Conservation (phyloP, 2,797 vertebrate genomes). For the Siniperca undulata region DNA sequence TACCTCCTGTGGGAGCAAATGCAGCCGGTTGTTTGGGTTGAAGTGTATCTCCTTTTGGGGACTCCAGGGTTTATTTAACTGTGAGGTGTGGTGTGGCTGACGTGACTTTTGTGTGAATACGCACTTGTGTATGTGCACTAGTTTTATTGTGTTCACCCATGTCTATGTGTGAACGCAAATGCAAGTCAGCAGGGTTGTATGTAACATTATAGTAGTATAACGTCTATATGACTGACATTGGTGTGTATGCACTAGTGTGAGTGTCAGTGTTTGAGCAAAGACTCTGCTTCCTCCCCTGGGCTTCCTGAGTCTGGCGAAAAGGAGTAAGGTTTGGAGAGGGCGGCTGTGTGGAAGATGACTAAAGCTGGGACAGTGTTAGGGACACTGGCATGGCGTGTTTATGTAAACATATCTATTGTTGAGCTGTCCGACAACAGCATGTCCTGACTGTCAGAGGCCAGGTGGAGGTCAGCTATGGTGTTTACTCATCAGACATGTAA, state of each 20-base stretch:
- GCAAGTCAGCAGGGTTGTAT: slow-evolving; percentile 23
- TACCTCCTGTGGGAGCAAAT: slow-evolving; percentile 59
- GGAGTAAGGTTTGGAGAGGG: neutral
- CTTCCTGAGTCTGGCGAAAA: slow-evolving; percentile 48
- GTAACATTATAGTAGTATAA: slow-evolving; percentile 1
- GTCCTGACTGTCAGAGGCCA: slow-evolving; percentile 28
- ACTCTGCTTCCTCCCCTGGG: slow-evolving; percentile 28
- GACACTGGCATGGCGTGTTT: slow-evolving; percentile 24
- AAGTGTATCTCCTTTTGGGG: slow-evolving; percentile 45
- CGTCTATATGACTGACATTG: neutral
- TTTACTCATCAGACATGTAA: slow-evolving; percentile 37
- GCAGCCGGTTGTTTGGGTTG: slow-evolving; percentile 53
- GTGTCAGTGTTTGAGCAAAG: slow-evolving; percentile 15
- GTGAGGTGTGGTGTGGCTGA: slow-evolving; percentile 38
- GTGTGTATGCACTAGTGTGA: neutral
- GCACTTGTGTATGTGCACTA: neutral
- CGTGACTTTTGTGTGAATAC: slow-evolving; percentile 46
- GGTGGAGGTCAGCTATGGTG: slow-evolving; percentile 31
- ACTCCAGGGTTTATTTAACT: slow-evolving; percentile 60
- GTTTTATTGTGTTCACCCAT: slow-evolving; percentile 3
- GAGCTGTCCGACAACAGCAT: slow-evolving; percentile 38
- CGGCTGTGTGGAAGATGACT: slow-evolving; percentile 16
- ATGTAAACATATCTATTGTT: slow-evolving; percentile 53
- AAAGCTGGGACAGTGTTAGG: neutral
- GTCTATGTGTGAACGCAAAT: neutral